Base-by-base conservation (phyloP, 53 echinoderm and acorn worm genomes). In the Pentamera pediparva region DNA sequence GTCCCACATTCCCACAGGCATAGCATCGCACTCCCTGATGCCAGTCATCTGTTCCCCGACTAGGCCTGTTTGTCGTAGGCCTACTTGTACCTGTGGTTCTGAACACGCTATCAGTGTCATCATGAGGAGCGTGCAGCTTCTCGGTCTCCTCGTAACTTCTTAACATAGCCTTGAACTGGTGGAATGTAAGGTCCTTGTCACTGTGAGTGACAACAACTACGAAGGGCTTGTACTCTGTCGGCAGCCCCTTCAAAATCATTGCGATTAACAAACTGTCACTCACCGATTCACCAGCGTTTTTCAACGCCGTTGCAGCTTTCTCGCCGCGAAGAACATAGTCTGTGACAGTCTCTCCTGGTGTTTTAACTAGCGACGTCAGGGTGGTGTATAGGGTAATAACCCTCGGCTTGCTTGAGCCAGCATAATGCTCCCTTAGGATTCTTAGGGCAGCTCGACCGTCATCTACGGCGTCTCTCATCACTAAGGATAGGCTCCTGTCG, bases 311-410 rank as follows among this genome's bases (percentile, higher is more conserved):
- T 41, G 76, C 76, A 13, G 60, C 59, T 10, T 53, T 77, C 47
- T 77, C 83, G 34, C 76, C 77, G 19, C 76, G 83, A 27, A 82
- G 20, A 13, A 82, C 37, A 36, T 82, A 82, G 49, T 82, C 83
- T 5, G 83, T 82, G 19, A 76, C 59, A 37, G 24, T 55, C 35
- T 82, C 76, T 4, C 33, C 48, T 3, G 12, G 21, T 6, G 24
- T 33, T 59, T 52, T 74, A 12, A 50, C 71, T 50, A 81, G 38
- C 6, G 75, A 61, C 6, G 82, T 75, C 24, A 83, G 64, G 28
- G 65, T 76, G 18, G 76, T 83, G 56, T 76, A 83, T 40, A 76
- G 45, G 13, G 53, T n/a, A 31, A 83, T 65, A 5, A 76, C 40
- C 2, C 76, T 20, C 30, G 83, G 83, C 47, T 83, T 83, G 56